Base-by-base conservation (phyloP, 2,888 invertebrate genomes). In the Ecdyonurus torrentis region DNA sequence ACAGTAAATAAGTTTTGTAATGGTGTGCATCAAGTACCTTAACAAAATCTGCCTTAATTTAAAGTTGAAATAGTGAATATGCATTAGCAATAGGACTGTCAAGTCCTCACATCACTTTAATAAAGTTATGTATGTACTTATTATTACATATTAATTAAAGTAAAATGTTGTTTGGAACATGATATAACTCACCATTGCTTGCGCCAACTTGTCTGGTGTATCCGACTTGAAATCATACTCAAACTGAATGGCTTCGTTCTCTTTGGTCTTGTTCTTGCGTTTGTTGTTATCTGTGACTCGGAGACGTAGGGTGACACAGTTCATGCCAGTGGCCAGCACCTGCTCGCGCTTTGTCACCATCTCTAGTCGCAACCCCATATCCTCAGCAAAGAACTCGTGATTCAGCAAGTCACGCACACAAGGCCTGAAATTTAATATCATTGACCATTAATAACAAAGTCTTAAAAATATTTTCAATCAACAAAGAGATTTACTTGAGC, bases 231-330 rank as follows among this genome's bases (percentile, higher is more conserved):
- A 85, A 75, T 97, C 93, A 77, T 95, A 99, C 70, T 96, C 95
- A 78, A 99, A 99, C 77, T 98, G 97, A 69, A 99, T 96, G 15
- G 98, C 98, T 76, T 99, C 98, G 77, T 99, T 98, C 76, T 98
- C 97, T 72, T 96, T 95, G 76, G 98, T 96, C 68, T 96, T 94
- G 73, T 94, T 94, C 55, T 92, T 92, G 66, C 97, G 82, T 74
- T 98, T 98, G 76, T 97, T 97, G 24, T 96, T 93, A 77, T 99
- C 98, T 65, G 96, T 84, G 66, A 99, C 91, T 67, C 97, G 84
- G 59, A 99, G 79, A 53, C 95, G 83, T 75, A 98, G 91, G 75
- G 94, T 90, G 67, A 92, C 87, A 71, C 87, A 87, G 68, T 81
- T 81, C 67, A 67, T 67, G 23, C 72, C 71, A 37, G 72, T 71